phyloP scores from a whole-genome alignment of 2,888 invertebrate genomes.

The Eretmocerus hayati region DNA sequence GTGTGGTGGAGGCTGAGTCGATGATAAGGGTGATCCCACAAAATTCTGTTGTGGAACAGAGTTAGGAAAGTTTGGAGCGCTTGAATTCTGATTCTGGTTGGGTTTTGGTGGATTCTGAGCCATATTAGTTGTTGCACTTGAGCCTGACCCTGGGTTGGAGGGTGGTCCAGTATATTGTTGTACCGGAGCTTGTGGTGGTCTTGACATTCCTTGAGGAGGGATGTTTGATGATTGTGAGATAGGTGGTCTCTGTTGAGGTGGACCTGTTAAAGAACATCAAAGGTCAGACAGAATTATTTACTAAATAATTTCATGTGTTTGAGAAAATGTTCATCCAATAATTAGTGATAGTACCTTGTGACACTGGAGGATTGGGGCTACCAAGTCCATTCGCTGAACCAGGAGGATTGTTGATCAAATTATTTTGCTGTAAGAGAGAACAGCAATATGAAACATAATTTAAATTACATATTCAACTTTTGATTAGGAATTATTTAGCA shows the following conservation, averaged over 20 bases:
- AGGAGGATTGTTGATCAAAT: too few species aligned
- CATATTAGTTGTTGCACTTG: conserved; percentile 4
- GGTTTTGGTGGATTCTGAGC: not conserved
- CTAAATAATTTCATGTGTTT: too few species aligned
- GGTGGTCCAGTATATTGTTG: conserved; percentile 14
- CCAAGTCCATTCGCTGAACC: conserved; percentile 32
- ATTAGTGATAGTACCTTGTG: too few species aligned
- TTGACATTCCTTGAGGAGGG: too few species aligned
- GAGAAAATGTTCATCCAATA: too few species aligned
- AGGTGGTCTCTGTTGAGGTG: conserved; percentile 11
- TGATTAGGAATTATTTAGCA: conserved; percentile 16
- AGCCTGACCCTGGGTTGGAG: not conserved
- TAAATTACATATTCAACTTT: not conserved
- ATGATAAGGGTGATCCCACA: not conserved
- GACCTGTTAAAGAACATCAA: not conserved
- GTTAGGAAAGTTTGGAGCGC: not conserved
- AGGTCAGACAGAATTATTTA: too few species aligned
- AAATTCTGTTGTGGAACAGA: conserved; percentile 1
- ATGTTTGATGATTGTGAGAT: conserved; percentile 12
- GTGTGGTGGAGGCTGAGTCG: not conserved
- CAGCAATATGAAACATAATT: conserved; percentile 3
- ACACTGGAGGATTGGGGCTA: too few species aligned
- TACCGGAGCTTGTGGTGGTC: conserved; percentile 20
- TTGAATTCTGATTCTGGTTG: not conserved
- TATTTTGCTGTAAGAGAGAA: conserved; percentile 18